Evolutionary conservation across 2,888 invertebrate genomes (phyloP).

Genomic region (Eupeodes luniger): DNA sequence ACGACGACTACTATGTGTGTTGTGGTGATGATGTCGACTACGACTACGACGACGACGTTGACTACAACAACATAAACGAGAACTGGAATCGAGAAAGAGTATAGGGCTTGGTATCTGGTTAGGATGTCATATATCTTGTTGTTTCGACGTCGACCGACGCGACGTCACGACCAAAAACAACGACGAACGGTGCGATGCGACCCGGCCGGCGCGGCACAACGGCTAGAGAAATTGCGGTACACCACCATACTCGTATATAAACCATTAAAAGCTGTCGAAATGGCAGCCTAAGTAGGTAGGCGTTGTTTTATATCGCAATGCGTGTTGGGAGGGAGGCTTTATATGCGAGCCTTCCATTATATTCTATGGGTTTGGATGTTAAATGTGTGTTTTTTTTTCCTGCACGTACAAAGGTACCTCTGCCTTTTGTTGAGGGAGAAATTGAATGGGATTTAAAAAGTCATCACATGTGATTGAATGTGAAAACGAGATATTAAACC

Average conservation of each 20-base stretch:
- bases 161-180: background rate
- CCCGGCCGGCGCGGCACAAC: background rate
- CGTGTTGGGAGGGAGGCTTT: slow-evolving; percentile 32
- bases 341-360: slow-evolving; percentile 26
- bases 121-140: slow-evolving; percentile 66
- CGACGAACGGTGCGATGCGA: background rate
- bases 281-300: slow-evolving; percentile 59
- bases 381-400: background rate
- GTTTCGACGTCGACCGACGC: slow-evolving; percentile 21
- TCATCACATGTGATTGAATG: slow-evolving; percentile 23
- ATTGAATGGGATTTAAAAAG: slow-evolving; percentile 28
- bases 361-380: slow-evolving; percentile 11
- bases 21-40: slow-evolving; percentile 25
- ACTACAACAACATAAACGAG: background rate
- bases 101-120: slow-evolving; percentile 62
- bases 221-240: slow-evolving; percentile 65
- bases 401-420: background rate
- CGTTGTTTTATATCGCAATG: slow-evolving; percentile 58
- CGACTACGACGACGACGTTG: background rate
- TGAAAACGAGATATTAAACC: background rate
- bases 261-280: slow-evolving; percentile 70
- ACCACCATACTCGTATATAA: slow-evolving; percentile 36
- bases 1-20: background rate
- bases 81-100: slow-evolving; percentile 24
- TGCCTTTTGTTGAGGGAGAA: background rate